Base-by-base conservation (phyloP, 2,113 vertebrate species). In the Ceyx melanurus region DNA sequence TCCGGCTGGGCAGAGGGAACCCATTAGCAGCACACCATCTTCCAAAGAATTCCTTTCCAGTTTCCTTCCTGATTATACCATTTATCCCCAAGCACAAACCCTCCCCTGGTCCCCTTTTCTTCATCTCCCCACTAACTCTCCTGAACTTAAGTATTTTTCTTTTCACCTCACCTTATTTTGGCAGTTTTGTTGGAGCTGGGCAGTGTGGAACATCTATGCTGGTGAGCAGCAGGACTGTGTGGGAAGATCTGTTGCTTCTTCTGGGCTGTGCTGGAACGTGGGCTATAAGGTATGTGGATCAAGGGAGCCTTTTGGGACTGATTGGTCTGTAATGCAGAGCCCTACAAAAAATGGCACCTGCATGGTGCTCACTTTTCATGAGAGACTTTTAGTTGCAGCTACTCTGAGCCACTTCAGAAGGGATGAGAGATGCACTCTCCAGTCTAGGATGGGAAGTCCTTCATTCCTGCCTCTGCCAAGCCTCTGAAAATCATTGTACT, bases 41-140 rank as follows among this genome's bases (percentile, higher is more conserved):
- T 75, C 93, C 86, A 82, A 83, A 67, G 86, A 92, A 90, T 83
- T 83, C 86, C 78, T 86, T 82, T 61, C 20, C 90, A 65, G 75
- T 92, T 86, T 83, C 93, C 86, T 83, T 83, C 82, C 77, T 10
- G 2, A 65, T 74, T 60, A 35, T 22, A 45, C 51, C 4, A 2
- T 90, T 90, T 70, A 70, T 73, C 77, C 67, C 57, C 37, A 33
- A n/a, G 33, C 65, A 37, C 5, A 43, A 70, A 25, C 72, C 46
- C 20, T 70, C 28, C n/a, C 33, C 45, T 62, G 78, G 17, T 37
- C 51, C 45, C 53, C 21, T 54, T 54, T 10, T 50, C 9, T 74
- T 82, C 56, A 28, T 86, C 76, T 68, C 83, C 1, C 0, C 17
- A 0, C 37, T 46, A 29, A 37, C 45, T 54, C 78, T 70, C 31